A percentile compares a stretch with the other conserved stretches of the same genome.
Conservation (phyloP, 1,140 invertebrate species). For the Pseudomyrmex flavicornis region DNA sequence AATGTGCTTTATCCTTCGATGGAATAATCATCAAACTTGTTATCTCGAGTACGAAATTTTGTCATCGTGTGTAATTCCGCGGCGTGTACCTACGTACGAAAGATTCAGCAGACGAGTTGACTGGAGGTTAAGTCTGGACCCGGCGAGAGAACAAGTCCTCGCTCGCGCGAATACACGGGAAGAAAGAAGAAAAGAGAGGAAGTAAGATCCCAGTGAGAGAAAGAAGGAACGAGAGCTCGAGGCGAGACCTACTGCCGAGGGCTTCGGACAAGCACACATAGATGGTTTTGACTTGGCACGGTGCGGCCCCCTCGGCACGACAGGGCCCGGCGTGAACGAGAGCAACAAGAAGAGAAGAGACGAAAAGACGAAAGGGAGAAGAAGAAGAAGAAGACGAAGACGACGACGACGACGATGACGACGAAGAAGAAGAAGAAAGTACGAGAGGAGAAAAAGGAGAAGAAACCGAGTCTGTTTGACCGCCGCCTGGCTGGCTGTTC, state of each 20-base stretch:
- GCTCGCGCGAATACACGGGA: conserved; percentile 16
- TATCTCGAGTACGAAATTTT: conserved; percentile 33
- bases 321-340: conserved; percentile 68
- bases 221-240: conserved; percentile 68
- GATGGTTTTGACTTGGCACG: conserved; percentile 76
- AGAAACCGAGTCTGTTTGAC: conserved; percentile 72
- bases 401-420: too few relatives aligned
- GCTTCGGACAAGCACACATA: conserved; percentile 72
- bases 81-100: conserved; percentile 21
- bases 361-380: conserved; percentile 34
- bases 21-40: neutral
- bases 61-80: conserved; percentile 7
- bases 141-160: neutral
- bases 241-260: conserved; percentile 78
- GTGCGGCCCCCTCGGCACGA: conserved; percentile 48
- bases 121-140: conserved; percentile 46
- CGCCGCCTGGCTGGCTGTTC: conserved; percentile 68
- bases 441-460: conserved; percentile 34
- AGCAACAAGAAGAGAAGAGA: conserved; percentile 72
- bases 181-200: neutral
- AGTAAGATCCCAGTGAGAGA: conserved; percentile 29
- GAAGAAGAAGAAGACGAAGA: conserved; percentile 22
- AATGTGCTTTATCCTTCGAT: too few relatives aligned
- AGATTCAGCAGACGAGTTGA: conserved; percentile 54
- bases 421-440: neutral